Evolutionary conservation across 2,113 vertebrate species (phyloP).

Genomic region (Caretta caretta): DNA sequence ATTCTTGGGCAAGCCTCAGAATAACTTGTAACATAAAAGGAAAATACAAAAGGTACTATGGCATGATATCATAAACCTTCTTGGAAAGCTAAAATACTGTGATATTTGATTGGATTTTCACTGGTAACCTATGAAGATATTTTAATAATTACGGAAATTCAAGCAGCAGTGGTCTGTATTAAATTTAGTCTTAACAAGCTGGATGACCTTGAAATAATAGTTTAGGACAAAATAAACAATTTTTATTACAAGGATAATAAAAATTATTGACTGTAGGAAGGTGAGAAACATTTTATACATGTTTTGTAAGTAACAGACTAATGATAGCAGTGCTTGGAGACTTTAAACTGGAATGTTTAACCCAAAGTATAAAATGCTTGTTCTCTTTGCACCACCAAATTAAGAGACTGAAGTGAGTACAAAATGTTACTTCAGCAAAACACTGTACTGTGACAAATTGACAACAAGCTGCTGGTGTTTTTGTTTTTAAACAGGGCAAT

Average conservation of each 20-base stretch:
- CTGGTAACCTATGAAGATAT: not conserved
- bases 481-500: constrained; percentile 86
- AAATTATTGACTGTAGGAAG: not conserved
- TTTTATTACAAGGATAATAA: not conserved
- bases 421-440: not conserved
- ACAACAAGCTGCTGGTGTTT: not conserved
- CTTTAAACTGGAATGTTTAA: not conserved
- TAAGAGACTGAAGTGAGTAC: not conserved
- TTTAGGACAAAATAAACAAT: not conserved
- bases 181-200: not conserved
- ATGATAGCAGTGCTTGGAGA: not conserved
- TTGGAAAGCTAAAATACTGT: not conserved
- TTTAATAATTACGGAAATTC: not conserved
- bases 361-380: not conserved
- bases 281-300: not conserved
- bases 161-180: not conserved
- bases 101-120: not conserved
- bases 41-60: not conserved
- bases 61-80: not conserved
- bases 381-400: not conserved
- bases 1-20: not conserved
- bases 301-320: not conserved
- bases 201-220: not conserved
- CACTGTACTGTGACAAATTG: not conserved
- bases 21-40: not conserved